Conservation (phyloP, 2,888 invertebrate species). For the Erpobdella octoculata region DNA sequence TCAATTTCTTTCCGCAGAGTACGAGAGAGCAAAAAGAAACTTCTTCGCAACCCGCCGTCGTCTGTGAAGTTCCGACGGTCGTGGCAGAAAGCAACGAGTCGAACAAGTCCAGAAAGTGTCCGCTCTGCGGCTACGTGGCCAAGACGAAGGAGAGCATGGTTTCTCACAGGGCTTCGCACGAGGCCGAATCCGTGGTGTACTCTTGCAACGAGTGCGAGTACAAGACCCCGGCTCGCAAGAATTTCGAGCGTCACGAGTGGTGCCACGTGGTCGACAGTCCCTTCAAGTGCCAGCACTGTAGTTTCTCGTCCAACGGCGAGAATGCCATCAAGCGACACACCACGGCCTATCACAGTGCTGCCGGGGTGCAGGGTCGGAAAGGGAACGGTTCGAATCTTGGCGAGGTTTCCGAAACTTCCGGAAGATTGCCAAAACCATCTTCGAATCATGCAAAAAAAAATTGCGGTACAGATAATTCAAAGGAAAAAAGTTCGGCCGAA, state of each 20-base stretch:
- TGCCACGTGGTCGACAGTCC: conserved; percentile 23
- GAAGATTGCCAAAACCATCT: too few relatives aligned
- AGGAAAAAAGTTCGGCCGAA: too few relatives aligned
- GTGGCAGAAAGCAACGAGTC: background rate
- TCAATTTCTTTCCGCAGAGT: background rate
- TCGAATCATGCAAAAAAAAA: too few relatives aligned
- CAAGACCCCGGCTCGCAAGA: conserved; percentile 15
- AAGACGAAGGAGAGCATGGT: background rate
- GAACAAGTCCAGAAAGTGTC: conserved; percentile 2
- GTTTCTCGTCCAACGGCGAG: conserved; percentile 28
- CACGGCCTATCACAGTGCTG: conserved; percentile 23
- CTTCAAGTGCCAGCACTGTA: conserved; percentile 29
- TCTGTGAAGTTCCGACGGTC: background rate
- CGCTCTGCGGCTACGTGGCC: background rate
- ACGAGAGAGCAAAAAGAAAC: background rate
- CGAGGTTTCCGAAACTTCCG: too few relatives aligned
- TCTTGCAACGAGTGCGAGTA: conserved; percentile 29
- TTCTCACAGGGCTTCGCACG: background rate
- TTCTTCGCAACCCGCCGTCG: background rate
- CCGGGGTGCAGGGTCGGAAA: too few relatives aligned
- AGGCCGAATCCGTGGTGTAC: background rate
- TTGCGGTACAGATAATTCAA: too few relatives aligned
- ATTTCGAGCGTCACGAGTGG: conserved; percentile 29
- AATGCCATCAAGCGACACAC: conserved; percentile 26
- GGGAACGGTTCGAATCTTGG: too few relatives aligned